Conservation (phyloP, 2,113 vertebrate genomes). For the Poecile atricapillus region DNA sequence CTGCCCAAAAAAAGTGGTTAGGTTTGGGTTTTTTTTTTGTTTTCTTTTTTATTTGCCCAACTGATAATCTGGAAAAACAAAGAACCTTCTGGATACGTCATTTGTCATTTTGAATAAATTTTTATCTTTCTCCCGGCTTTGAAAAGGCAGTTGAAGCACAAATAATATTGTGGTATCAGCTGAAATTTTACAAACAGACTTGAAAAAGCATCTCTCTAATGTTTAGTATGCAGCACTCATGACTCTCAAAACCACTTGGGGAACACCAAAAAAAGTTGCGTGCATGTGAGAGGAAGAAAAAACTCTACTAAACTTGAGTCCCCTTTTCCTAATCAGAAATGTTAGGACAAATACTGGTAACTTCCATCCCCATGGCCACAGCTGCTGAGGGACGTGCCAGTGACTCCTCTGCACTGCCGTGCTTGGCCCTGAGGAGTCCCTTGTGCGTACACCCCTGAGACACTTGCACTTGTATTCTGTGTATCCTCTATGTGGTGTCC, state of each 20-base stretch:
- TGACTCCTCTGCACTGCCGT: not conserved
- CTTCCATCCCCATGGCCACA: not conserved
- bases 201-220: not conserved
- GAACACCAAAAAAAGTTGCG: not conserved
- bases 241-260: not conserved
- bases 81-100: not conserved
- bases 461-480: not conserved
- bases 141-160: not conserved
- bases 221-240: accelerated
- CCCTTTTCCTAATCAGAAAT: not conserved
- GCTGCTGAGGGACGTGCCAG: not conserved
- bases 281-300: not conserved
- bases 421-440: not conserved
- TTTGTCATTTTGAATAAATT: not conserved
- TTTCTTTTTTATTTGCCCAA: not conserved
- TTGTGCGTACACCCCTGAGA: not conserved
- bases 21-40: too few relatives aligned
- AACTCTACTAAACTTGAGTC: not conserved
- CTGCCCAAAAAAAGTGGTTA: not conserved
- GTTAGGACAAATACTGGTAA: accelerated
- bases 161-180: not conserved
- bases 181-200: not conserved
- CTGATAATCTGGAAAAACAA: not conserved
- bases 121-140: not conserved
- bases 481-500: not conserved